Conservation (phyloP, 2,888 invertebrate species). For the Dryomyza anilis region DNA sequence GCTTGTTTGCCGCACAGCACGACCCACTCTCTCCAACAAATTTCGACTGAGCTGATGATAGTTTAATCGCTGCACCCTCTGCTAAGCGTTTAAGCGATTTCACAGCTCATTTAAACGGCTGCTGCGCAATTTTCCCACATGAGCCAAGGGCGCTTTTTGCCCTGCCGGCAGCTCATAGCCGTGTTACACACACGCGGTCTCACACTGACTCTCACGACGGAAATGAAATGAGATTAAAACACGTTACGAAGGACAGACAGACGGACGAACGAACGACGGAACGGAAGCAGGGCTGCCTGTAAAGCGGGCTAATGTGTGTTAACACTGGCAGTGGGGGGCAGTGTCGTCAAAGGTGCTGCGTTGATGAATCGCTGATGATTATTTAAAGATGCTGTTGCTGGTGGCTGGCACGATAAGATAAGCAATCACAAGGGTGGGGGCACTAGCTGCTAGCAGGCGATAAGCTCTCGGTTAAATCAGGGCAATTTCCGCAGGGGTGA, state of each 20-base stretch:
- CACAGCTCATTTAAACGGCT: constrained; percentile 61
- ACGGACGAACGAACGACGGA: no score
- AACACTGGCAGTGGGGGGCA: neutral
- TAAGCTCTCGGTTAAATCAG: no score
- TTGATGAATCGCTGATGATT: constrained; percentile 59
- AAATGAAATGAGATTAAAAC: constrained; percentile 34
- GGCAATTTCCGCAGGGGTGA: no score
- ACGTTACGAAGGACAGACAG: constrained; percentile 1
- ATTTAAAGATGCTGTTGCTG: constrained; percentile 52
- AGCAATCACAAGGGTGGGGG: no score
- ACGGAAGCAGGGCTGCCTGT: neutral
- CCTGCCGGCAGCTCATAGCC: constrained; percentile 1
- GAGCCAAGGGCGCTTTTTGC: neutral
- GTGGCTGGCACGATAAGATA: constrained; percentile 26
- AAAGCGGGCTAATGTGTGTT: neutral
- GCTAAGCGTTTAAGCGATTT: constrained; percentile 61
- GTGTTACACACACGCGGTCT: neutral
- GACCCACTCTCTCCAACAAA: no score
- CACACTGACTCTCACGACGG: constrained; percentile 6
- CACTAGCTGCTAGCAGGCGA: no score
- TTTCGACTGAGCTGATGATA: constrained; percentile 41
- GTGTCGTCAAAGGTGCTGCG: neutral
- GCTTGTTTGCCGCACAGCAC: constrained; percentile 38
- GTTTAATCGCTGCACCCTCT: constrained; percentile 47
- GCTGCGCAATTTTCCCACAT: no score